phyloP scores from a whole-genome alignment of 2,113 vertebrate genomes.

The Stigmatopora nigra region DNA sequence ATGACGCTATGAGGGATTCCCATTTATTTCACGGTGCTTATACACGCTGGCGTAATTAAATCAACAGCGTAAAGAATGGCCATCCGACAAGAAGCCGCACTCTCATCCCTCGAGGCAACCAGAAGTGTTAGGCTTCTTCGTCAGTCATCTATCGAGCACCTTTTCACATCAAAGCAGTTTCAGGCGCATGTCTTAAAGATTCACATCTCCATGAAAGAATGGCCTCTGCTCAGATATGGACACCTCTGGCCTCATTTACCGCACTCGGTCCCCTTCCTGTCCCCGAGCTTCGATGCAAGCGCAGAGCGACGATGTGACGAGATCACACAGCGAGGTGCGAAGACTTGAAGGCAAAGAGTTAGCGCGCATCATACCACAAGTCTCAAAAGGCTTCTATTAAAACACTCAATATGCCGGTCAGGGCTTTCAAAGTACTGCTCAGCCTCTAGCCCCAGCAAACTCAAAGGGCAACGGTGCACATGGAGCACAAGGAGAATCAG shows the following conservation, averaged over 20 bases:
- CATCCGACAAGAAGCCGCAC: conserved; percentile 44
- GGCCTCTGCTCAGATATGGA: conserved; percentile 66
- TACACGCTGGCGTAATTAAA: conserved; percentile 53
- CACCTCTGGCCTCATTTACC: conserved; percentile 69
- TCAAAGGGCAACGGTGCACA: conserved; percentile 70
- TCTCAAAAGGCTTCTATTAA: conserved; percentile 71
- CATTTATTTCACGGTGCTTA: conserved; percentile 24
- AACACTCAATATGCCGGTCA: conserved; percentile 73
- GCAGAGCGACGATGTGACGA: conserved; percentile 62
- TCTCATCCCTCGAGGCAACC: conserved; percentile 58
- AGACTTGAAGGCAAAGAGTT: conserved; percentile 70
- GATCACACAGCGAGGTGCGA: conserved; percentile 67
- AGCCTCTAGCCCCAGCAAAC: conserved; percentile 69
- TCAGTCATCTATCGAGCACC: conserved; percentile 56
- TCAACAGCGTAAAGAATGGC: conserved; percentile 39
- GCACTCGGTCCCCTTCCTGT: conserved; percentile 48
- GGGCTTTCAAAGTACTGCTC: conserved; percentile 69
- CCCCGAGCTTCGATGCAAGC: conserved; percentile 53
- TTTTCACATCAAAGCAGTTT: conserved; percentile 70
- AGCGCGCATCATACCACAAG: conserved; percentile 66
- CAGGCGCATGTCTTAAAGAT: conserved; percentile 58
- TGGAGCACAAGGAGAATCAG: conserved; percentile 62
- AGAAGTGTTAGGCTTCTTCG: conserved; percentile 54
- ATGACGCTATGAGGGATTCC: conserved; percentile 32
- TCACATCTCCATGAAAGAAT: conserved; percentile 69